phyloP scores from a whole-genome alignment of 1,140 invertebrate species.

The Zaprionus inermis region DNA sequence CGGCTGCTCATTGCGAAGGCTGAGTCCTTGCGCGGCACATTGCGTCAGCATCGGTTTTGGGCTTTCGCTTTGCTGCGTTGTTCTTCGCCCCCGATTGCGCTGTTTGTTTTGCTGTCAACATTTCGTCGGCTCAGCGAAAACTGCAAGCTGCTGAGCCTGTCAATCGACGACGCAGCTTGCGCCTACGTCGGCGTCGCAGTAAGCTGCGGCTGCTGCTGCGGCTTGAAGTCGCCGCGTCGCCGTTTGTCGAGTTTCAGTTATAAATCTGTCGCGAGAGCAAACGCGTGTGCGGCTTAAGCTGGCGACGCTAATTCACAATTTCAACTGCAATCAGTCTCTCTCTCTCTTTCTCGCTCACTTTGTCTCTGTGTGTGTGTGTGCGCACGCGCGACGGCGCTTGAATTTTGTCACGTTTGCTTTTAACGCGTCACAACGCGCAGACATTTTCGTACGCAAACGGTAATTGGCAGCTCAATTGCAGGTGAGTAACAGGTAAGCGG shows the following conservation, averaged over 20 bases:
- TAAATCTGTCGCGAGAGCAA: constrained; percentile 76
- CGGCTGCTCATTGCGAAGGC: constrained; percentile 44
- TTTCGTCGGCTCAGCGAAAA: constrained; percentile 8
- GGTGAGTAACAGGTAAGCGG: constrained; percentile 39
- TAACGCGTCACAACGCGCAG: constrained; percentile 23
- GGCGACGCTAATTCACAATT: constrained; percentile 57
- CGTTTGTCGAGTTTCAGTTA: constrained; percentile 52
- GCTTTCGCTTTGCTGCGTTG: neutral
- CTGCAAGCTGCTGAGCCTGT: constrained; percentile 13
- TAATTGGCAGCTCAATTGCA: constrained; percentile 39
- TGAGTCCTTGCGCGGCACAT: constrained; percentile 59
- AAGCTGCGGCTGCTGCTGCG: neutral
- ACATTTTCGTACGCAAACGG: constrained; percentile 28
- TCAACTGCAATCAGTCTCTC: constrained; percentile 47
- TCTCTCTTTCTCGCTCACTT: constrained; percentile 3
- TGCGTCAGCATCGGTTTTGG: constrained; percentile 25
- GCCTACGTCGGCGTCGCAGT: neutral
- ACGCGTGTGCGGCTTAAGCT: constrained; percentile 71
- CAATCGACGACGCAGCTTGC: constrained; percentile 6
- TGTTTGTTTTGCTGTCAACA: constrained; percentile 7
- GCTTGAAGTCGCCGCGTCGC: constrained; percentile 31
- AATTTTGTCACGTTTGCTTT: constrained; percentile 48
- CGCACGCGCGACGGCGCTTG: constrained; percentile 33
- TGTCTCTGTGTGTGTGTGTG: constrained; percentile 15
- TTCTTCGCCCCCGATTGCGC: constrained; percentile 7